Conservation (phyloP, 2,797 vertebrate genomes). For the Tragopan temminckii region DNA sequence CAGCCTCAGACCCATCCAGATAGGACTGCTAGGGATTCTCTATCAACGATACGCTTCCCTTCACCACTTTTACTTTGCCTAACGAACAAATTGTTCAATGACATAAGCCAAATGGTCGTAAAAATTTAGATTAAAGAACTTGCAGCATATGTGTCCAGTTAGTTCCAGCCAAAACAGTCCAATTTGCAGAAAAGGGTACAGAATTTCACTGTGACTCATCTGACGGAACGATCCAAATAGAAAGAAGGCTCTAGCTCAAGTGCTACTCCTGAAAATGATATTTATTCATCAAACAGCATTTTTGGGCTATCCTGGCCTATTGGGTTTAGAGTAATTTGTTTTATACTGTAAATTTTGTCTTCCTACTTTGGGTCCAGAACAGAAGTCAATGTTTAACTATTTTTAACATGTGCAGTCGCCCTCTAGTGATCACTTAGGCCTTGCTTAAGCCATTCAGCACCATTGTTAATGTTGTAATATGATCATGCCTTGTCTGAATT, state of each 20-base stretch:
- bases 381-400: neutral
- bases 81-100: conserved; percentile 63
- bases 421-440: neutral
- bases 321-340: neutral
- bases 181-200: conserved; percentile 68
- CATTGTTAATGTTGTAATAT: neutral
- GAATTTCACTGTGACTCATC: conserved; percentile 76
- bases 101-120: conserved; percentile 64
- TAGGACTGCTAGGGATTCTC: neutral
- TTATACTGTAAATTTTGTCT: neutral
- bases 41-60: neutral
- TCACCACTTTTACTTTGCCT: neutral
- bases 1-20: neutral
- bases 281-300: conserved; percentile 63
- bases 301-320: neutral
- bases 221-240: conserved; percentile 62
- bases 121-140: conserved; percentile 55
- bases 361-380: neutral
- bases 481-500: neutral
- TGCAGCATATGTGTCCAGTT: conserved; percentile 76
- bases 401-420: neutral
- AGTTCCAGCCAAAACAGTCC: conserved; percentile 82
- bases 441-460: neutral
- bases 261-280: conserved; percentile 8
- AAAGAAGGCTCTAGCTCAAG: conserved; percentile 49